These are phyloP conservation scores for Ceratosolen fusciceps DNA, from an alignment of 1,140 invertebrate species.

Conservation along the genomic window DNA sequence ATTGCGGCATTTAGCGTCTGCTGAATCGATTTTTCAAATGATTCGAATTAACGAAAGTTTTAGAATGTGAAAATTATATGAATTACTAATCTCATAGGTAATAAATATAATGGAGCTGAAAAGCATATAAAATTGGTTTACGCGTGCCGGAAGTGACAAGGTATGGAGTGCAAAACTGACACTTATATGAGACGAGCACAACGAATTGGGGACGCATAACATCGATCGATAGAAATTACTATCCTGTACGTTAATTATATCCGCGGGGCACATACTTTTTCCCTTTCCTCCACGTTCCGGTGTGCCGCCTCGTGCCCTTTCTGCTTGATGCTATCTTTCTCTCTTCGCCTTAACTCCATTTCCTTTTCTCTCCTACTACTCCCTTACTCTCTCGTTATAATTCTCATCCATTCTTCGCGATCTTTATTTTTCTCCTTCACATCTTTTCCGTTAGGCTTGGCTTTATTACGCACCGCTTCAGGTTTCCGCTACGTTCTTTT, in stretches of 20 bases:
- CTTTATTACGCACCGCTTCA: no score
- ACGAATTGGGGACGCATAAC: background rate
- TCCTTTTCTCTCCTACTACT: background rate
- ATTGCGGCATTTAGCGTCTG: background rate
- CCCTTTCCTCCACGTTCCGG: background rate
- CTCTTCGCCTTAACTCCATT: background rate
- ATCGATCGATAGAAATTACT: constrained; percentile 15
- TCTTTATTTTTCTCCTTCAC: background rate
- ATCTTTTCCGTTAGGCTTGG: background rate
- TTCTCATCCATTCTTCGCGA: background rate
- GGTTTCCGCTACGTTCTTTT: background rate
- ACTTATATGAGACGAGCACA: constrained; percentile 14
- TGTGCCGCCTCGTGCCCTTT: background rate
- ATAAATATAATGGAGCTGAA: background rate
- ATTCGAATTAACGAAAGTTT: background rate
- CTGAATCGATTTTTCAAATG: background rate
- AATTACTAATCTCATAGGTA: background rate
- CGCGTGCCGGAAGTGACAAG: background rate
- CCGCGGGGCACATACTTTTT: background rate
- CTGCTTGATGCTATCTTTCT: background rate
- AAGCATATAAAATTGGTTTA: constrained; percentile 10
- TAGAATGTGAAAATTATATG: background rate
- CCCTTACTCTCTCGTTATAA: background rate
- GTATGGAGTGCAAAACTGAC: background rate
- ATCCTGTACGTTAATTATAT: constrained; percentile 7